A percentile compares a stretch with the other conserved stretches of the same genome.
Evolutionary conservation across 2,113 vertebrate genomes (phyloP).

Genomic region (Dermatemys mawii): DNA sequence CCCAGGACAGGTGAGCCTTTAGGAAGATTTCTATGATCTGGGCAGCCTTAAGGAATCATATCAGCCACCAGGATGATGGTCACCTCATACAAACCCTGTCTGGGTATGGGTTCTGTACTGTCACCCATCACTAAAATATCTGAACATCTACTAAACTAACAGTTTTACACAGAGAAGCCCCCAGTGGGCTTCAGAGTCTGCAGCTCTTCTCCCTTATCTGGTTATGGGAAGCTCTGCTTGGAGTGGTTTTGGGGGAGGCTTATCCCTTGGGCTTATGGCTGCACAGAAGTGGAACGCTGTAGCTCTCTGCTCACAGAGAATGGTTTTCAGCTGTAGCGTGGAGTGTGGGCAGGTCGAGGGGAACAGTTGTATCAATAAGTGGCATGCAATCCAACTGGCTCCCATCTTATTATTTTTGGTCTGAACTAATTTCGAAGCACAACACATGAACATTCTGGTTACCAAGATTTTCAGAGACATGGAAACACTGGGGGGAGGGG

Average conservation of each 20-base stretch:
- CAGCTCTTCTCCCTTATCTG: background rate
- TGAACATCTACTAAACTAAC: background rate
- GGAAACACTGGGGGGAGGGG: background rate
- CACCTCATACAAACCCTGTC: background rate
- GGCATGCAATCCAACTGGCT: conserved; percentile 62
- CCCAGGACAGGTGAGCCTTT: background rate
- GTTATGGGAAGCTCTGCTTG: background rate
- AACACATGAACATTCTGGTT: conserved; percentile 66
- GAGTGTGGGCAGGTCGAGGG: conserved; percentile 61
- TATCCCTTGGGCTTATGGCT: background rate
- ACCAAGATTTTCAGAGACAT: conserved; percentile 45
- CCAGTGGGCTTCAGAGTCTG: background rate
- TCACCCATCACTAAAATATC: background rate
- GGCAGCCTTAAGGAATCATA: background rate
- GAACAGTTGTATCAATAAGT: conserved; percentile 66
- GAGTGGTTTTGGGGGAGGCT: conserved; percentile 10
- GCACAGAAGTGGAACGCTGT: background rate
- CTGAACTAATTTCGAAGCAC: conserved; percentile 43
- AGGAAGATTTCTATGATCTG: background rate
- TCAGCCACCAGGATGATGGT: background rate
- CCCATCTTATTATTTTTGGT: conserved; percentile 65
- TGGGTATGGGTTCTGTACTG: background rate
- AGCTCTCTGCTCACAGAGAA: background rate
- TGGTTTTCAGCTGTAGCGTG: conserved; percentile 42
- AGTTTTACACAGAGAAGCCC: background rate